Percentiles rank a stretch among this genome's conserved stretches.
phyloP scores from a whole-genome alignment of 1,140 invertebrate genomes.

The Apolygus lucorum region DNA sequence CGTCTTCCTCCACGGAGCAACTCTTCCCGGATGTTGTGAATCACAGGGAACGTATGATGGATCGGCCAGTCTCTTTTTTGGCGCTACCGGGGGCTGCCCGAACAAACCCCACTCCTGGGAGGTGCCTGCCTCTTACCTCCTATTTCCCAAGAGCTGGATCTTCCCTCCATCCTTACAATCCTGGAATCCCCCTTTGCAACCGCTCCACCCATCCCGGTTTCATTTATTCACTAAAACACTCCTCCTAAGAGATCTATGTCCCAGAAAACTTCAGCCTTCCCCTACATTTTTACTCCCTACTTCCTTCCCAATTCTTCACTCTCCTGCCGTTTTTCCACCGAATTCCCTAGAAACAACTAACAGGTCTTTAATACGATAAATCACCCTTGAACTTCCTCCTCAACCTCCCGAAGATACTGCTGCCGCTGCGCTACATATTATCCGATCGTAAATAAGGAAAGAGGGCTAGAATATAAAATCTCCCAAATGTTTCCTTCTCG shows the following conservation, averaged over 20 bases:
- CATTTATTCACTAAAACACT: background rate
- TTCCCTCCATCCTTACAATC: background rate
- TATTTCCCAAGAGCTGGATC: background rate
- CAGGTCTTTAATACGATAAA: background rate
- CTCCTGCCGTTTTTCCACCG: background rate
- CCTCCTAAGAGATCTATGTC: background rate
- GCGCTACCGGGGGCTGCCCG: background rate
- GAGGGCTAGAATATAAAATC: background rate
- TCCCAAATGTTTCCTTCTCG: background rate
- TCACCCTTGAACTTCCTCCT: background rate
- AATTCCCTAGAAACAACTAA: background rate
- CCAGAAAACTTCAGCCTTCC: background rate
- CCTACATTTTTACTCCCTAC: background rate
- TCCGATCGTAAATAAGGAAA: background rate
- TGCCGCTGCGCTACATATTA: background rate
- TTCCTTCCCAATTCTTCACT: background rate
- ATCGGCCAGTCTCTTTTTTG: background rate
- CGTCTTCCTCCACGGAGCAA: background rate
- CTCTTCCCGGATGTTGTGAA: background rate
- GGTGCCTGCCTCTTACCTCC: background rate
- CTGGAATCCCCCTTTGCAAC: background rate
- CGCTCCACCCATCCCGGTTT: background rate
- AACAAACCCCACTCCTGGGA: background rate
- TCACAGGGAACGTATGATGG: background rate
- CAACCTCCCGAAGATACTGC: background rate